Conservation (phyloP, 2,888 invertebrate species). For the Auanema sp. region DNA sequence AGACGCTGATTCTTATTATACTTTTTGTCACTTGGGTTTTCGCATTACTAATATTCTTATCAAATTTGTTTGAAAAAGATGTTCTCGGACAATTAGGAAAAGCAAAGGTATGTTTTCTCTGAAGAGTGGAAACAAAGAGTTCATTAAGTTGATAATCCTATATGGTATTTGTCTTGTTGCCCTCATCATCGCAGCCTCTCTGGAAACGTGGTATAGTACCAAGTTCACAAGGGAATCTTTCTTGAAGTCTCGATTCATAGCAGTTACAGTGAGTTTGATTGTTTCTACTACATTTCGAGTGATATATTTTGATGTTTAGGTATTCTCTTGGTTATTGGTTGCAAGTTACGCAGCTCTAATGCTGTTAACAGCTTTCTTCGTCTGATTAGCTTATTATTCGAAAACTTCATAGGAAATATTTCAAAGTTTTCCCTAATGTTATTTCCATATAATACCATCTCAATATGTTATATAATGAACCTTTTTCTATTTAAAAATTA, state of each 20-base stretch:
- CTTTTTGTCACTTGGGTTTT: conserved; percentile 48
- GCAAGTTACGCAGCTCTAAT: conserved; percentile 41
- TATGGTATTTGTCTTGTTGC: conserved; percentile 33
- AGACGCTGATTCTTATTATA: conserved; percentile 39
- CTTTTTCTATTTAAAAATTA: background rate
- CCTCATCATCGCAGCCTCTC: conserved; percentile 38
- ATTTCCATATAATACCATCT: no score
- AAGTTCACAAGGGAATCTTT: no score
- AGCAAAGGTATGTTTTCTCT: conserved; percentile 28
- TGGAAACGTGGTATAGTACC: conserved; percentile 41
- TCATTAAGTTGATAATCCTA: conserved; percentile 37
- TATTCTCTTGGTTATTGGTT: conserved; percentile 52
- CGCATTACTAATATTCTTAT: conserved; percentile 35
- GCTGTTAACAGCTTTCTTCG: conserved; percentile 39
- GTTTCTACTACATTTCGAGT: background rate
- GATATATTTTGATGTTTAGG: conserved; percentile 20
- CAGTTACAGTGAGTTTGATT: conserved; percentile 37
- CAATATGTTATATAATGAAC: background rate
- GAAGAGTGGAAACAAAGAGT: no score
- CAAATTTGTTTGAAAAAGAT: conserved; percentile 42
- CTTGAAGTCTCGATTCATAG: conserved; percentile 41
- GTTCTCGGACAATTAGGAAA: conserved; percentile 44
- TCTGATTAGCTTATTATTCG: background rate
- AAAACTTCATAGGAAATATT: no score
- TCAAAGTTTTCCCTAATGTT: no score